Evolutionary conservation across 2,888 invertebrate genomes (phyloP).

Genomic region (Escarpia spicata): DNA sequence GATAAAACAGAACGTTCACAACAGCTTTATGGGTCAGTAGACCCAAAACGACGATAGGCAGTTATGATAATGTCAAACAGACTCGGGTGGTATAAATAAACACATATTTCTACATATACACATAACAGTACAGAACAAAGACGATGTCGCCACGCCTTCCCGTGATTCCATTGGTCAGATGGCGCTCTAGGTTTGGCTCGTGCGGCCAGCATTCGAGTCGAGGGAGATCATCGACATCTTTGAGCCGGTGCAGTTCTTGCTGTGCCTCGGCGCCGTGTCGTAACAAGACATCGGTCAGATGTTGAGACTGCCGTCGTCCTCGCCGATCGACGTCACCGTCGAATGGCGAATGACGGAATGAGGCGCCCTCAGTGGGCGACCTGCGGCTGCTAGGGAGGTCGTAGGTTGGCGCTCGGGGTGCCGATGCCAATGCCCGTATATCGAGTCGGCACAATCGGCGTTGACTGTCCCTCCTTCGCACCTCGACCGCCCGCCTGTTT

Average conservation of each 20-base stretch:
- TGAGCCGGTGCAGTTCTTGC: background rate
- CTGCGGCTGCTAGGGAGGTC: background rate
- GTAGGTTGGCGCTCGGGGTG: background rate
- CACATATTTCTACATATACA: background rate
- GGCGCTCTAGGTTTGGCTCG: background rate
- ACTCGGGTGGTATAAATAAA: background rate
- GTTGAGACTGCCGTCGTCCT: background rate
- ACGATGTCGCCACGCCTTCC: background rate
- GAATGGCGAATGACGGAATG: background rate
- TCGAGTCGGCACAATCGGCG: background rate
- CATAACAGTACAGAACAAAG: background rate
- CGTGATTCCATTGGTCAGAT: background rate
- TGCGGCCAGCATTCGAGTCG: background rate
- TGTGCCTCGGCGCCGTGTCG: background rate
- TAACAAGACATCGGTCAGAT: background rate
- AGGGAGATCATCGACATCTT: background rate
- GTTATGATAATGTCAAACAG: background rate
- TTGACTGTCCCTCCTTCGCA: background rate
- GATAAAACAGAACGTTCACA: no score
- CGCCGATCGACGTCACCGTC: background rate
- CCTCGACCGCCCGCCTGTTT: background rate
- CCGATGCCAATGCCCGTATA: background rate
- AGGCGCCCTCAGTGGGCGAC: background rate
- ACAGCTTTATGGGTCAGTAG: no score
- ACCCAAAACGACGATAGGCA: background rate